Evolutionary conservation across 2,888 invertebrate genomes (phyloP), one percentile per base, ranked within the genome.

Genomic region (Eudemis profundana): DNA sequence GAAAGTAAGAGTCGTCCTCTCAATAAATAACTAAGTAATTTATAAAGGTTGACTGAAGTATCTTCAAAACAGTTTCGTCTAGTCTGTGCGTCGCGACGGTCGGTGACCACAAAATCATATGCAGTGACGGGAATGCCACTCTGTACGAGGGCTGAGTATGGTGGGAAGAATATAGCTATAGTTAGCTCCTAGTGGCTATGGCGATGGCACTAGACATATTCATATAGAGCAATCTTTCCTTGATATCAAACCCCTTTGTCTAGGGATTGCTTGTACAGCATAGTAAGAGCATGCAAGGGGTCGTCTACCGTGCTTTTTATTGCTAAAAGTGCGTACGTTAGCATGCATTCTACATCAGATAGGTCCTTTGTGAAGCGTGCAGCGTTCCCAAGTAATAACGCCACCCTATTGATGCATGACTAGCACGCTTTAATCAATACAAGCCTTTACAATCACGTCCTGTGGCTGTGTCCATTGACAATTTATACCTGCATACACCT

Each of bases 401-500:
- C 49, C 49, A 44, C 50, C 42, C 50, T 51, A 21, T 40, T 19
- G 62, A 33, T 46, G 33, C 56, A 36, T 42, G 33, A 57, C 44
- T 50, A 47, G 29, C 12, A 44, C 56, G 29, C 8, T n/a, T n/a
- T 36, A 64, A 63, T 63, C 64, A 59, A 59, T 64, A 59, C 57
- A 49, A 40, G 29, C 56, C 36, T 36, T 57, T 42, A 40, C 51
- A 65, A 65, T 65, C 65, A 65, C 59, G 59, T 29, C 47, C 23
- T 23, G 33, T 19, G 44, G 19, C 44, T 33, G 10, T 14, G 59
- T 29, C 46, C 46, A 17, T 23, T 38, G 64, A 44, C 15, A 27
- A 49, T 15, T 40, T 40, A 23, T 47, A 47, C 33, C 36, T 59
- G 47, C 33, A 42, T 38, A 21, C 17, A 33, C 17, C 33, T 10